Base-by-base conservation (phyloP, 2,113 vertebrate genomes). In the Macroglossus sobrinus region DNA sequence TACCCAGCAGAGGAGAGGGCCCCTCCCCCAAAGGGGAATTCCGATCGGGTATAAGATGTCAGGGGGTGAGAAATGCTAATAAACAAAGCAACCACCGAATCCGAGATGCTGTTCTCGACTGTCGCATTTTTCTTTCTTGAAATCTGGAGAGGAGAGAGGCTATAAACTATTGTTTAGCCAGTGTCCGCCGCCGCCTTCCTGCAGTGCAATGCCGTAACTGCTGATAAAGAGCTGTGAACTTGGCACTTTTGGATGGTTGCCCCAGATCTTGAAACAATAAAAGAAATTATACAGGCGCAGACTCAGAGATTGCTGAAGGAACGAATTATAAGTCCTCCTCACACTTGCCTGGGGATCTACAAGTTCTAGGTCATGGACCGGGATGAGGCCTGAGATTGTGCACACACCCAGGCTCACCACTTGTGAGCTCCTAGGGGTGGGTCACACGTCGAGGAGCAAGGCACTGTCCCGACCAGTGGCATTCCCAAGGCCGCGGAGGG, bases 391-490 rank as follows among this genome's bases (percentile, higher is more conserved):
- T 53, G 43, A 71, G 38, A 57, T 26, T 47, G 18, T 35, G 45
- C 2, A 0, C 28, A 43, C 55, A n/a, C n/a, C 3, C 18, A 33
- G 7, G 55, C 33, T 47, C 14, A 10, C 4, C 79, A 8, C 24
- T 47, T 0, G 0, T 18, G 38, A 4, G 22, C 30, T 80, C 15
- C 76, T 0, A 0, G 10, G 61, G 12, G 21, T 8, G 30, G 26
- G 1, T 40, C 71, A 45, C 28, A 26, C 7, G 0, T 0, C 0
- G 69, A n/a, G 35, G 7, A 33, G 30, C 35, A 3, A 59, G 64
- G 22, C 5, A 0, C 3, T 4, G 35, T 4, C 16, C 21, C 57
- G 64, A n/a, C 7, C 30, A 18, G 38, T 7, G 33, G 30, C 4
- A 35, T 59, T 26, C 71, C 72, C 16, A 2, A 53, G 13, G 53